Conservation (phyloP, 2,113 vertebrate genomes). For the Mus musculus region DNA sequence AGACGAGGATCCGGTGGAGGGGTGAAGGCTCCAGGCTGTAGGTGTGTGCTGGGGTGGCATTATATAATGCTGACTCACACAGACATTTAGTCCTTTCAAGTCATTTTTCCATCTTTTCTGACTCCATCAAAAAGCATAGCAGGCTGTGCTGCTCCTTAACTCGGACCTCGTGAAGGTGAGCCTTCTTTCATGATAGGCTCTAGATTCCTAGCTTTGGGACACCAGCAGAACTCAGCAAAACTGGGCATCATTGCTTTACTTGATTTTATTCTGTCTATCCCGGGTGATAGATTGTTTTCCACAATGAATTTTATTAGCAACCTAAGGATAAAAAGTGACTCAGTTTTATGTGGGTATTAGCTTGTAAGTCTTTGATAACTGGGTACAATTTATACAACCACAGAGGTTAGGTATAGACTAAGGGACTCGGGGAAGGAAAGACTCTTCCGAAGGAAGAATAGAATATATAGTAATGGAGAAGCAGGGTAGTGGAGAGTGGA, state of each 20-base stretch:
- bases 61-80: not conserved
- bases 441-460: not conserved
- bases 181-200: not conserved
- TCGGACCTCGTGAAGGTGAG: not conserved
- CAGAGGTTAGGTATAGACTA: not conserved
- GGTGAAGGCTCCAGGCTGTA: not conserved
- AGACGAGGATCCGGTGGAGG: not conserved
- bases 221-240: not conserved
- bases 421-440: not conserved
- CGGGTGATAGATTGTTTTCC: not conserved
- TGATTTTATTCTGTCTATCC: constrained; percentile 14
- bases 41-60: not conserved
- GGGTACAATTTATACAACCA: not conserved
- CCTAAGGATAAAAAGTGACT: not conserved
- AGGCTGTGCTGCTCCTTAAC: not conserved
- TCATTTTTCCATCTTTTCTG: not conserved
- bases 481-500: not conserved
- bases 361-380: not conserved
- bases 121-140: constrained; percentile 12
- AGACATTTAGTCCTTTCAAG: constrained; percentile 47
- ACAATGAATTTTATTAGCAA: not conserved
- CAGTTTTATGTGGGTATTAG: not conserved
- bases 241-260: not conserved
- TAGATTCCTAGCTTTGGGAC: not conserved
- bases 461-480: not conserved